Evolutionary conservation across 2,113 vertebrate species (phyloP).

Genomic region (Stomatorhinus ivindoensis): DNA sequence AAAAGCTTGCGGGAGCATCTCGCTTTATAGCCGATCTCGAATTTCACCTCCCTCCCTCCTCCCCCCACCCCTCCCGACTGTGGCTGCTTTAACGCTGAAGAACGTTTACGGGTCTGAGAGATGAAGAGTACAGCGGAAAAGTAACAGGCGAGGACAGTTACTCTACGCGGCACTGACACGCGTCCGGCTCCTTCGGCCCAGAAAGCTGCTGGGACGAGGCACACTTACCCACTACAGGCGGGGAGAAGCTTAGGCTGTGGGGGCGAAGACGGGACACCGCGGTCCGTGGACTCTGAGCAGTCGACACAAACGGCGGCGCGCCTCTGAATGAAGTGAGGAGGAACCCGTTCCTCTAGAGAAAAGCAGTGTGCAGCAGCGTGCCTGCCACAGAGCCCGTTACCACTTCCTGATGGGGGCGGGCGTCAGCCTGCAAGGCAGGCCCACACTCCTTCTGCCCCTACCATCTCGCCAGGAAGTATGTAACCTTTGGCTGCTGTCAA

Average conservation of each 20-base stretch:
- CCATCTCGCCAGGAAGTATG: conserved; percentile 16
- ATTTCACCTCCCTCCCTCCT: not conserved
- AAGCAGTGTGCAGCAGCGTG: conserved; percentile 55
- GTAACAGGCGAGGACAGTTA: not conserved
- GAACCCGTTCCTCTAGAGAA: conserved; percentile 23
- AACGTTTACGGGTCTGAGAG: not conserved
- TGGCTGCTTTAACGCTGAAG: not conserved
- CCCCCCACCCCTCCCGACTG: not conserved
- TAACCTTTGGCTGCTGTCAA: not conserved
- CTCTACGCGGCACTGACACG: not conserved
- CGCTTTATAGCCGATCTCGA: not conserved
- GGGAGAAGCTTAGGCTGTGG: conserved; percentile 18
- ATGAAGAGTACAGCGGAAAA: not conserved
- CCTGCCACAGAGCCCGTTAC: conserved; percentile 56
- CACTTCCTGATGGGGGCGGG: conserved; percentile 72
- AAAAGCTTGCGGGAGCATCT: not conserved
- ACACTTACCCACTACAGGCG: conserved; percentile 56
- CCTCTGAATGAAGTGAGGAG: conserved; percentile 53
- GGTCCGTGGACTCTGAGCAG: conserved; percentile 83
- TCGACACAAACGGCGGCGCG: conserved; percentile 72
- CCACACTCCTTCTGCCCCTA: conserved; percentile 28
- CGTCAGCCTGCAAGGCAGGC: conserved; percentile 30
- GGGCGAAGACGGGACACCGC: conserved; percentile 37
- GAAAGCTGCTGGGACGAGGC: conserved; percentile 24
- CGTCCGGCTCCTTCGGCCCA: not conserved